Evolutionary conservation across 2,797 vertebrate genomes (phyloP), one percentile per base, ranked within the genome.

Genomic region (Brotogeris chrysoptera): DNA sequence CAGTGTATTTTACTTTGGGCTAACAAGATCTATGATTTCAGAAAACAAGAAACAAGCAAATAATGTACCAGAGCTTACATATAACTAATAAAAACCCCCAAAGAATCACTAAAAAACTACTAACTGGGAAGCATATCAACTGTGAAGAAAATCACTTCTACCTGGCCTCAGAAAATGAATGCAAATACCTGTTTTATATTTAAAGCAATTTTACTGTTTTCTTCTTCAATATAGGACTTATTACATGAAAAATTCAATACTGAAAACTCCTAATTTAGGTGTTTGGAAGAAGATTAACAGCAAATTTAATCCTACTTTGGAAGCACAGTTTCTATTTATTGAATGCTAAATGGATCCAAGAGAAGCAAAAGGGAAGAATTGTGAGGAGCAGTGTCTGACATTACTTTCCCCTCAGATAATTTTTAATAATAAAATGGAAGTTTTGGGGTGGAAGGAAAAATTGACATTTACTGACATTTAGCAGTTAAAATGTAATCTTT

Each of bases 401-500:
- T 78, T 69, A 73, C 11, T 60, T 79, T 93, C 55, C 19, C 43
- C 19, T 76, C 57, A 64, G 53, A 63, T 28, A 50, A 69, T 79
- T 92, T 88, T 92, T 70, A 92, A 81, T 81, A 81, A 90, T 71
- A 90, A 84, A 90, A 52, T 6, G 41, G 9, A 94, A 80, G 66
- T 80, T 92, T 89, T 82, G 52, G 27, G 47, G 60, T 94, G 16
- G 90, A 95, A 94, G 60, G 53, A 86, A 94, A 95, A 93, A 80
- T 49, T 87, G 86, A 92, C 93, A 94, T 97, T 97, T 95, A 90
- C 88, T 97, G 95, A 96, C 90, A 95, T 95, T 96, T 82, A 89
- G 77, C 63, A 93, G 90, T 92, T 87, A 93, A 92, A 95, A 95
- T 46, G 50, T 71, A 96, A 95, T 95, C 70, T 77, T 95, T 94